phyloP scores from a whole-genome alignment of 2,888 invertebrate species.

The Tetanocera ferruginea region DNA sequence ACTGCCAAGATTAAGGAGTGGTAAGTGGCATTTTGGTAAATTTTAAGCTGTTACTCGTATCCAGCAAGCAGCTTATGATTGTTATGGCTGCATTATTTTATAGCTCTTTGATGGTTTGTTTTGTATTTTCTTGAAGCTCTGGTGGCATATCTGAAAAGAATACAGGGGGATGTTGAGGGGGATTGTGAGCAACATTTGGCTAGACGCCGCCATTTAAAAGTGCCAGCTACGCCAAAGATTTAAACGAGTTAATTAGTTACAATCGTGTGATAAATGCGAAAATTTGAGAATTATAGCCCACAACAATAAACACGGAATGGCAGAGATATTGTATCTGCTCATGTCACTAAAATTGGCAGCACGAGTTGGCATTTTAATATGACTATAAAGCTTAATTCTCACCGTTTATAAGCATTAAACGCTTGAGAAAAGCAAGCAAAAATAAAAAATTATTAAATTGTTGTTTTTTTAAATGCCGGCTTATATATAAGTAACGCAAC shows the following conservation, averaged over 20 bases:
- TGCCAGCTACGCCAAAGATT: constrained; percentile 16
- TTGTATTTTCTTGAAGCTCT: neutral
- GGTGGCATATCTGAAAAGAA: neutral
- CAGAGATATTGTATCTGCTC: neutral
- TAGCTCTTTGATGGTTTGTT: neutral
- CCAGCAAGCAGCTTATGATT: neutral
- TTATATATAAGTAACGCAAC: too few relatives aligned
- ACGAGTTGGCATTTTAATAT: too few relatives aligned
- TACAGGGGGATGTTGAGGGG: neutral
- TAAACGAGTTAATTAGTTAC: constrained; percentile 18
- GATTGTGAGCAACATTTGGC: neutral
- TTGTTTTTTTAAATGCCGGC: too few relatives aligned
- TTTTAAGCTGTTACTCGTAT: constrained; percentile 1
- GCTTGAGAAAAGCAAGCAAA: too few relatives aligned
- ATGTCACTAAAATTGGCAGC: too few relatives aligned
- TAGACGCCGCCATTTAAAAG: constrained; percentile 14
- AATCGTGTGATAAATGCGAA: neutral
- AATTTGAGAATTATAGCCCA: neutral
- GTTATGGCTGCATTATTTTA: neutral
- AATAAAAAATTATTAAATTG: too few relatives aligned
- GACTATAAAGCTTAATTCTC: too few relatives aligned
- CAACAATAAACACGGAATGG: neutral
- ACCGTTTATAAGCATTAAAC: too few relatives aligned
- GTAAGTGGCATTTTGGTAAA: constrained; percentile 47
- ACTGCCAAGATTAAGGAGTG: constrained; percentile 40